A percentile compares a stretch with the other conserved stretches of the same genome.
phyloP scores from a whole-genome alignment of 2,113 vertebrate species.

The Otocyon megalotis region DNA sequence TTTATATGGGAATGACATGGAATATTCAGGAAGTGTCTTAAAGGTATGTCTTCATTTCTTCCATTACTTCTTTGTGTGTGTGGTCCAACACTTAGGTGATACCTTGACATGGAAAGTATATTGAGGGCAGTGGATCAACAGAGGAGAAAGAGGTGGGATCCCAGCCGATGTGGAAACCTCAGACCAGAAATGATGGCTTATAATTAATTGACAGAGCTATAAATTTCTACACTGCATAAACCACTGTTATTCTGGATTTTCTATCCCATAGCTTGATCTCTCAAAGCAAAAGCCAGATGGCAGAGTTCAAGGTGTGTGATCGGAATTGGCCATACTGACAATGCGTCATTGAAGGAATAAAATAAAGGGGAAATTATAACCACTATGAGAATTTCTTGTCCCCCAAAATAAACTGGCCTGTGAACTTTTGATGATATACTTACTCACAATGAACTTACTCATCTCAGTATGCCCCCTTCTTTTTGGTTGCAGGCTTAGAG shows the following conservation, averaged over 20 bases:
- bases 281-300: not conserved
- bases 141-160: not conserved
- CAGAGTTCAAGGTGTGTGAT: not conserved
- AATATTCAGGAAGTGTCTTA: not conserved
- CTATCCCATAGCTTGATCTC: not conserved
- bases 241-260: not conserved
- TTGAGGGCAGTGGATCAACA: not conserved
- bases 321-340: not conserved
- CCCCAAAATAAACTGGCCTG: not conserved
- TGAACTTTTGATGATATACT: not conserved
- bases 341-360: not conserved
- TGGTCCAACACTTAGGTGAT: rapidly evolving
- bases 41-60: not conserved
- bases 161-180: rapidly evolving
- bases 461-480: not conserved
- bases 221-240: not conserved
- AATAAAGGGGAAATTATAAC: not conserved
- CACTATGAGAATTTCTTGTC: not conserved
- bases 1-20: not conserved
- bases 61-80: not conserved
- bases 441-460: not conserved
- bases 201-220: not conserved
- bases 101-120: not conserved
- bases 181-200: not conserved
- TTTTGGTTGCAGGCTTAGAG: not conserved